Conservation (phyloP, 1,140 invertebrate species). For the Diuraphis noxia region DNA sequence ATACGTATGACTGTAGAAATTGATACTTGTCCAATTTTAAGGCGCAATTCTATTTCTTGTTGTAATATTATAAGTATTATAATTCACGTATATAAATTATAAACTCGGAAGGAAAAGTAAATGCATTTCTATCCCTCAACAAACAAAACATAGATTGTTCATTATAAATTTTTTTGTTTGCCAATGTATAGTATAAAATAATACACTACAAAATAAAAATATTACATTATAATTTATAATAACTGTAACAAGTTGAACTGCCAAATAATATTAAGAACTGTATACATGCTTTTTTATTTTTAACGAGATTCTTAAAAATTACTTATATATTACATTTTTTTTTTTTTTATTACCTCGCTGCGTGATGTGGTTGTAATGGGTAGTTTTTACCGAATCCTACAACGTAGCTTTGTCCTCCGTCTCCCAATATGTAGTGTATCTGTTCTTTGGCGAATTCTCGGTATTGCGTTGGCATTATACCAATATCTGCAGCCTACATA, state of each 20-base stretch:
- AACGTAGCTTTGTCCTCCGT: slow-evolving; percentile 67
- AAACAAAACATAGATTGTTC: neutral
- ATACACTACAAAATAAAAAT: neutral
- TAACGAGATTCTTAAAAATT: no score
- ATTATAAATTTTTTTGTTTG: neutral
- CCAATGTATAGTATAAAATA: neutral
- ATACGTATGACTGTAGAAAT: neutral
- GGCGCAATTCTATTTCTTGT: neutral
- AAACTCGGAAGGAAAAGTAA: no score
- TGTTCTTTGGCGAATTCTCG: slow-evolving; percentile 66
- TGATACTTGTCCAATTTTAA: neutral
- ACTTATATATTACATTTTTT: neutral
- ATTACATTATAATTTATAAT: no score
- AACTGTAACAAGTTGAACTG: no score
- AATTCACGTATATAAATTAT: neutral
- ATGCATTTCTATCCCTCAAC: neutral
- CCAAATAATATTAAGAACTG: no score
- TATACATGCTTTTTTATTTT: no score
- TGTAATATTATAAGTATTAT: neutral
- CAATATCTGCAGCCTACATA: slow-evolving; percentile 61
- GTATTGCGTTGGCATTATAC: slow-evolving; percentile 61
- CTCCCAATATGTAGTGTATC: slow-evolving; percentile 69
- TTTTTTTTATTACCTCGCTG: slow-evolving; percentile 62
- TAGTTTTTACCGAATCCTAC: slow-evolving; percentile 68
- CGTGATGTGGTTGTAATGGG: slow-evolving; percentile 64